Conservation (phyloP, 64 coral and sea anemone genomes). For the Hydrozoanthus tunicans region DNA sequence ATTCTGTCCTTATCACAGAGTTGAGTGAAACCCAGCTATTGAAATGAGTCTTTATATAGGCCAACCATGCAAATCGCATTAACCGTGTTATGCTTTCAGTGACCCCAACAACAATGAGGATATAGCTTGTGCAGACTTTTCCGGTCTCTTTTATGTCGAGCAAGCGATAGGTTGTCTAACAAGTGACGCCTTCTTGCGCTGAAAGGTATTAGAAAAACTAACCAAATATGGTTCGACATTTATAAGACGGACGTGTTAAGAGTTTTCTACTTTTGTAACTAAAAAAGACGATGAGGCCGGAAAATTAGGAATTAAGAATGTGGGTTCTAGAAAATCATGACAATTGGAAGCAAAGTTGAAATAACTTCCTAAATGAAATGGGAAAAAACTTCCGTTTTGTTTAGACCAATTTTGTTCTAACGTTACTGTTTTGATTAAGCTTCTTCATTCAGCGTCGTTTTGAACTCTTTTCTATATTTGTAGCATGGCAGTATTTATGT, state of each 20-base stretch:
- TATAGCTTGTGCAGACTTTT: constrained; percentile 12
- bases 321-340: background rate
- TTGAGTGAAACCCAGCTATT: background rate
- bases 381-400: too few relatives aligned
- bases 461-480: background rate
- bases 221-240: constrained; percentile 4
- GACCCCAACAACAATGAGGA: background rate
- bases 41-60: constrained; percentile 24
- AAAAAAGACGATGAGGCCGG: constrained; percentile 11
- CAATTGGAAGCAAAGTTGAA: background rate
- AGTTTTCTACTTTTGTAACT: background rate
- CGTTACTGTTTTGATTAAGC: too few relatives aligned
- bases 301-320: background rate
- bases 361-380: background rate
- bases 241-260: background rate
- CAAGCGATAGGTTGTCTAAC: background rate
- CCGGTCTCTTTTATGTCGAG: constrained; percentile 32
- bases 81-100: constrained; percentile 45
- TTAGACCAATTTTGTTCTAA: too few relatives aligned
- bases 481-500: constrained; percentile 15
- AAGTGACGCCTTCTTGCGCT: background rate
- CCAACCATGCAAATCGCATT: constrained; percentile 52
- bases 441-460: background rate
- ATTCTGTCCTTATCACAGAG: background rate
- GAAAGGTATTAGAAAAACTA: background rate